These are phyloP conservation scores for Pipistrellus nathusii DNA, from an alignment of 2,797 vertebrate species.

Conservation along the genomic window DNA sequence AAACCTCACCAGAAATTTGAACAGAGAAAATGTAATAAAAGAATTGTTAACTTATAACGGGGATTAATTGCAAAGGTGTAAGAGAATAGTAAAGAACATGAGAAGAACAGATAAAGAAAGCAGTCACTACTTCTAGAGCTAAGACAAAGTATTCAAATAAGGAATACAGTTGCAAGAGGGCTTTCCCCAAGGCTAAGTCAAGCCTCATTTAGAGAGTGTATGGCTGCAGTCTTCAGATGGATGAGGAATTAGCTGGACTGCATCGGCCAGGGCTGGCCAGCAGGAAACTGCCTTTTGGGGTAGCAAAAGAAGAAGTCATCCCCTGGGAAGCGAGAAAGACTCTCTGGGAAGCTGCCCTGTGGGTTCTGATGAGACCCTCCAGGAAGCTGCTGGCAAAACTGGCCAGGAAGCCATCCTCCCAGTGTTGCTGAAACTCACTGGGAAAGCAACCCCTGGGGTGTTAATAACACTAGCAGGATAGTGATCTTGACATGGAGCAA, in stretches of 20 bases:
- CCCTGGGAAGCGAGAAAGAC: background rate
- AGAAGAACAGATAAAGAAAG: background rate
- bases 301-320: background rate
- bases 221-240: background rate
- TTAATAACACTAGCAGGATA: background rate
- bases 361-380: background rate
- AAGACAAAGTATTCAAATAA: background rate
- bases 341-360: background rate
- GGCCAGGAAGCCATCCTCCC: background rate
- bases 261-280: background rate
- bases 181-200: background rate
- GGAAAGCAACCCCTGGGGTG: background rate
- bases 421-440: background rate
- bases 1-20: slow-evolving; percentile 45
- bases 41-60: slow-evolving; percentile 31
- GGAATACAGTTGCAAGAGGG: background rate
- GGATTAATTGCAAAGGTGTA: background rate
- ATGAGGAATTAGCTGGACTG: background rate
- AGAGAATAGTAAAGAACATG: background rate
- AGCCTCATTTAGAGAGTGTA: background rate
- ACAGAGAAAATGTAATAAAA: slow-evolving; percentile 37
- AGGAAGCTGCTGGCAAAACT: background rate
- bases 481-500: background rate
- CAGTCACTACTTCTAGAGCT: background rate
- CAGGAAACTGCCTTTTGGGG: background rate